These are phyloP conservation scores for Scaeva pyrastri DNA, from an alignment of 2,888 invertebrate species.

Conservation along the genomic window DNA sequence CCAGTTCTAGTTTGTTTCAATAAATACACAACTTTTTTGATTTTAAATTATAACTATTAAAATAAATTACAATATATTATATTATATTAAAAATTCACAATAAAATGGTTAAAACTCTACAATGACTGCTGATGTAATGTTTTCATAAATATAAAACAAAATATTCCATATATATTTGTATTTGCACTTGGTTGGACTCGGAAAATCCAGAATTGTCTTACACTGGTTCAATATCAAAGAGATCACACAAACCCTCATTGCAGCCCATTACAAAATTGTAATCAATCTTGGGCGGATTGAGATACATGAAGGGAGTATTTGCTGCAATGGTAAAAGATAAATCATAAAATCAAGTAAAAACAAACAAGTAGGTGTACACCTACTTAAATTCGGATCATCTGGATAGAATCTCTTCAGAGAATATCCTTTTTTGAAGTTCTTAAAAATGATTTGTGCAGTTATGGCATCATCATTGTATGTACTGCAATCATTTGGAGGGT, in stretches of 20 bases:
- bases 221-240: conserved; percentile 81
- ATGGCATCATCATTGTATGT: conserved; percentile 79
- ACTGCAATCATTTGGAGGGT: conserved; percentile 78
- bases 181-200: conserved; percentile 34
- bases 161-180: conserved; percentile 1
- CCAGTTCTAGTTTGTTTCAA: too few relatives aligned
- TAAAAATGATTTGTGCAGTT: conserved; percentile 82
- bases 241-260: conserved; percentile 82
- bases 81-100: conserved; percentile 23
- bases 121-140: not conserved
- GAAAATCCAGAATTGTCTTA: conserved; percentile 40
- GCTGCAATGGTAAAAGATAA: conserved; percentile 77
- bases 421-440: conserved; percentile 80
- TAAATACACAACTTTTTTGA: too few relatives aligned
- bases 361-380: conserved; percentile 21
- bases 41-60: not conserved
- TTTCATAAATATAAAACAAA: not conserved
- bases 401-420: conserved; percentile 81
- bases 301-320: conserved; percentile 81
- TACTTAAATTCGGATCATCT: conserved; percentile 82
- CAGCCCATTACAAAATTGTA: conserved; percentile 81
- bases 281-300: conserved; percentile 82
- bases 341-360: not conserved
- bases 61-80: conserved; percentile 45
- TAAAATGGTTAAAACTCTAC: not conserved